A percentile compares a stretch with the other conserved stretches of the same genome.
phyloP scores from a whole-genome alignment of 2,797 vertebrate genomes.

The Etheostoma nigrum region DNA sequence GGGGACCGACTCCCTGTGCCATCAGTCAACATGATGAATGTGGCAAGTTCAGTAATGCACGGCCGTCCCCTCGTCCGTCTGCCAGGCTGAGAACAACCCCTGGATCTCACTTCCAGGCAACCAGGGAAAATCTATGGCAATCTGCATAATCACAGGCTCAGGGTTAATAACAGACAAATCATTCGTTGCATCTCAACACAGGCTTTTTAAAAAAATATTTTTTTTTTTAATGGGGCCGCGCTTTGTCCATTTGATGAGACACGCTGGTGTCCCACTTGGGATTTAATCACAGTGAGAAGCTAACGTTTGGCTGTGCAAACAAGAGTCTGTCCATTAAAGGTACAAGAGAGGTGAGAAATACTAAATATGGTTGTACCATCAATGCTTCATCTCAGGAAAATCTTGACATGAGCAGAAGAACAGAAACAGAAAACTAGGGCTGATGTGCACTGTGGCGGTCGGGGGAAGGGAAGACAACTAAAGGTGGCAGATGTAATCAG shows the following conservation, averaged over 20 bases:
- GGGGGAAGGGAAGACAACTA: constrained; percentile 33
- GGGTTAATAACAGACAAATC: constrained; percentile 99
- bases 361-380: constrained; percentile 6
- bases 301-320: constrained; percentile 27
- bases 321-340: background rate
- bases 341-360: background rate
- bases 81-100: constrained; percentile 92
- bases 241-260: constrained; percentile 82
- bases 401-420: background rate
- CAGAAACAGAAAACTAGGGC: constrained; percentile 2
- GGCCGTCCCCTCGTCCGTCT: constrained; percentile 93
- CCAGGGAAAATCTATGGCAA: constrained; percentile 98
- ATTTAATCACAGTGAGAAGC: constrained; percentile 34
- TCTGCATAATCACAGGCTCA: constrained; percentile 99
- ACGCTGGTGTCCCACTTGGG: constrained; percentile 27
- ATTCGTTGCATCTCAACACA: constrained; percentile 97
- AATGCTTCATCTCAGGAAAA: constrained; percentile 10
- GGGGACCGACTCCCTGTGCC: constrained; percentile 95
- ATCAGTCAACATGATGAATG: constrained; percentile 99
- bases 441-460: constrained; percentile 7
- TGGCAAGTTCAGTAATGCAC: constrained; percentile 98
- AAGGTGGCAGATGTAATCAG: constrained; percentile 79
- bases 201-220: constrained; percentile 35
- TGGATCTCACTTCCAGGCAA: constrained; percentile 94
- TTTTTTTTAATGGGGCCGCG: constrained; percentile 75